phyloP scores from a whole-genome alignment of 2,113 vertebrate genomes.

The Spilogale gracilis region DNA sequence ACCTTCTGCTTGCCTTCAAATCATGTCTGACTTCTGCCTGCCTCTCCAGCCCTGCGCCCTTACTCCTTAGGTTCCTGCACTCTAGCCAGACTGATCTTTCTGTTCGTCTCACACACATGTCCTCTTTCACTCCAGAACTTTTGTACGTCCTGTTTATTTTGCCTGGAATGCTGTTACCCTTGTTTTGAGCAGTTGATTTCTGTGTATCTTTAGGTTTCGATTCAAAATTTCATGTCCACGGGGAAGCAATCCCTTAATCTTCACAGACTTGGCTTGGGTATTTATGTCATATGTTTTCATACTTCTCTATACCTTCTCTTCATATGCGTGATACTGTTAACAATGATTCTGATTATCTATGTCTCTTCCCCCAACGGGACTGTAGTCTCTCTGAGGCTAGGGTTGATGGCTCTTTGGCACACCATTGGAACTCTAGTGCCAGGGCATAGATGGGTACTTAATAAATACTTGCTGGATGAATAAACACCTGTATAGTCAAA shows the following conservation, averaged over 20 bases:
- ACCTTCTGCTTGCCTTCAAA: neutral
- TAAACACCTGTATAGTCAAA: neutral
- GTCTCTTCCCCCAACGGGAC: neutral
- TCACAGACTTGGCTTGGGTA: neutral
- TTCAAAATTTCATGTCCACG: neutral
- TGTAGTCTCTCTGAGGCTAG: neutral
- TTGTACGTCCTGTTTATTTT: neutral
- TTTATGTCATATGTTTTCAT: neutral
- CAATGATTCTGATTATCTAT: neutral
- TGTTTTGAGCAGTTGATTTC: slow-evolving; percentile 27
- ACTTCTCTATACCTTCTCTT: neutral
- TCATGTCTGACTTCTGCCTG: neutral
- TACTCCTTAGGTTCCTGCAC: neutral
- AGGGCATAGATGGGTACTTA: neutral
- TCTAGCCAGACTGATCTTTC: neutral
- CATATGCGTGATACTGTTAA: neutral
- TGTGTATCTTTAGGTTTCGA: neutral
- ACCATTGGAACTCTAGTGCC: neutral
- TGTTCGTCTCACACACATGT: neutral
- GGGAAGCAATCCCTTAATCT: neutral
- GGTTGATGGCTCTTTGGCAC: neutral
- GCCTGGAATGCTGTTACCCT: neutral
- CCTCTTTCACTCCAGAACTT: neutral
- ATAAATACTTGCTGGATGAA: neutral
- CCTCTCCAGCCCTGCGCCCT: neutral